These are phyloP conservation scores for Thaleichthys pacificus DNA, from an alignment of 2,797 vertebrate species.

Conservation along the genomic window DNA sequence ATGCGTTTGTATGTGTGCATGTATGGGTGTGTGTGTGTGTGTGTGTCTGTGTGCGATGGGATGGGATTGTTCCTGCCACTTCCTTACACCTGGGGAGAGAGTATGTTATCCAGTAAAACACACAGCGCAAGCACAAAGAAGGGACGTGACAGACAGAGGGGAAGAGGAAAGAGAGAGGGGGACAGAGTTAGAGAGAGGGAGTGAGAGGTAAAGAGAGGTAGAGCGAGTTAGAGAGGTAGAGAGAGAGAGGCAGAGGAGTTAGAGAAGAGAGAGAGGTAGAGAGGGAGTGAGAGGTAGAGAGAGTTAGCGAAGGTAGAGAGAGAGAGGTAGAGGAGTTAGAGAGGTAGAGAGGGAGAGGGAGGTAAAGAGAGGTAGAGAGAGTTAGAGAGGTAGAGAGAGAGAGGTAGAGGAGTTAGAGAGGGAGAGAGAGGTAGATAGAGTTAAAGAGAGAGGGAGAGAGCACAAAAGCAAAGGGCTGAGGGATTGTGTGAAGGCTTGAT, in stretches of 20 bases:
- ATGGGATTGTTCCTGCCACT: not conserved
- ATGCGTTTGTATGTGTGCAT: not conserved
- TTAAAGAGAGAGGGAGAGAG: not conserved
- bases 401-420: not conserved
- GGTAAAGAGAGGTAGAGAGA: not conserved
- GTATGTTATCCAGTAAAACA: not conserved
- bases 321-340: not conserved
- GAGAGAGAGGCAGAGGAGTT: not conserved
- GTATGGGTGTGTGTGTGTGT: not conserved
- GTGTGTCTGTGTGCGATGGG: not conserved
- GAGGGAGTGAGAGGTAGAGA: not conserved
- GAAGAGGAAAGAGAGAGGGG: not conserved
- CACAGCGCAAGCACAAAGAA: not conserved
- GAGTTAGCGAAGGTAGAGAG: not conserved
- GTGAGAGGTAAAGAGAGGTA: not conserved
- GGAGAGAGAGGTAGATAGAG: not conserved
- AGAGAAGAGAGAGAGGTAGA: not conserved
- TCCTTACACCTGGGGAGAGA: not conserved
- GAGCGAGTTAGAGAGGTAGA: not conserved
- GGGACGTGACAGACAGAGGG: not conserved
- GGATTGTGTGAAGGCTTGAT: constrained; percentile 25
- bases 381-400: not conserved
- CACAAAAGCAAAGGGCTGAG: constrained; percentile 32
- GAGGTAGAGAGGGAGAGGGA: not conserved
- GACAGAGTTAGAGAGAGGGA: not conserved